A percentile compares a stretch with the other conserved stretches of the same genome.
These are phyloP conservation scores for Diprion similis DNA, from an alignment of 1,140 invertebrate genomes.

Conservation along the genomic window DNA sequence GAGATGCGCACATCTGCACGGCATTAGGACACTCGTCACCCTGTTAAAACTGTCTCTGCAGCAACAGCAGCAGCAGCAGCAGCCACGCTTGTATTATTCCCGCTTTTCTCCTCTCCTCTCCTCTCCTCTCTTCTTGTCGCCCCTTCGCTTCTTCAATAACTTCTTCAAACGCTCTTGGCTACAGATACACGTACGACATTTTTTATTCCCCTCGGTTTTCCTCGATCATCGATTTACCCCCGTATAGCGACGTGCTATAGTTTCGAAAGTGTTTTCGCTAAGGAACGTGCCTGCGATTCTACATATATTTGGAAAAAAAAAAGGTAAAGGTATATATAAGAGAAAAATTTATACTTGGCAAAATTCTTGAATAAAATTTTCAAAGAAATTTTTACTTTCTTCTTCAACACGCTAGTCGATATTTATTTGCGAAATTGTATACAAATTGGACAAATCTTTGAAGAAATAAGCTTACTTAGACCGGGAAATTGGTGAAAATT, in stretches of 20 bases:
- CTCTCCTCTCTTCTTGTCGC: constrained; percentile 8
- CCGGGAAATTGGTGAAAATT: no score
- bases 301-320: no score
- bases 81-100: not conserved
- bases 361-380: no score
- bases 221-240: constrained; percentile 5
- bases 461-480: no score
- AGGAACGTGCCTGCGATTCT: not conserved
- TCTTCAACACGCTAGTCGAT: no score
- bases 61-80: not conserved
- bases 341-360: no score
- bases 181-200: no score
- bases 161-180: no score
- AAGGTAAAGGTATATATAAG: no score
- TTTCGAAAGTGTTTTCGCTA: not conserved
- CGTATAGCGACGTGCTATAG: not conserved
- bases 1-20: constrained; percentile 20
- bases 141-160: constrained; percentile 10
- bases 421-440: no score
- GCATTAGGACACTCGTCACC: constrained; percentile 19
- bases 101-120: constrained; percentile 12
- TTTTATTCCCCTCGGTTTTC: not conserved
- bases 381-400: no score
- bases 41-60: not conserved
- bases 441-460: no score